Conservation (phyloP, 1,140 invertebrate species). For the Hycleus cichorii region DNA sequence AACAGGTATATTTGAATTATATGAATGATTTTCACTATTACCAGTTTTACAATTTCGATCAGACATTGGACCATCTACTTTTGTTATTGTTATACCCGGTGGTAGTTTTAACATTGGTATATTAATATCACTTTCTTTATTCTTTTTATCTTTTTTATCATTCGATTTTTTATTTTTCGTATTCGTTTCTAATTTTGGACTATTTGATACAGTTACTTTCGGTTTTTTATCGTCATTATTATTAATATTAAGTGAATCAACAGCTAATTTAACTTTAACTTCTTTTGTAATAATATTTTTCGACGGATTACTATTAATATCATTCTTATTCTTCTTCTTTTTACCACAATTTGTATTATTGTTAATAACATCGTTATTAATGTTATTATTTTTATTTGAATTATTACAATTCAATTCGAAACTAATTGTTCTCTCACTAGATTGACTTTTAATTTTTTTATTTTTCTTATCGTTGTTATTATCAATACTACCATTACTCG, state of each 20-base stretch:
- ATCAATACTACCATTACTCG: not conserved
- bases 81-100: constrained; percentile 72
- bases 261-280: constrained; percentile 19
- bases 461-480: constrained; percentile 24
- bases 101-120: constrained; percentile 53
- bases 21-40: constrained; percentile 39
- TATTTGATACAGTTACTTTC: not conserved
- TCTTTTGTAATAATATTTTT: constrained; percentile 21
- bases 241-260: not conserved
- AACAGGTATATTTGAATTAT: constrained; percentile 32
- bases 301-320: constrained; percentile 13
- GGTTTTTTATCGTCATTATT: not conserved
- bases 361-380: not conserved
- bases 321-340: constrained; percentile 46
- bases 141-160: constrained; percentile 13
- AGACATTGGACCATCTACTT: constrained; percentile 56
- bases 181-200: not conserved
- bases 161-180: constrained; percentile 8
- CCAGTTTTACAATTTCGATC: constrained; percentile 43
- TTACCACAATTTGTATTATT: constrained; percentile 30
- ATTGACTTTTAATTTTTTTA: constrained; percentile 21
- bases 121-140: constrained; percentile 12
- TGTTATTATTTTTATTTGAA: not conserved
- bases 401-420: too few species aligned
- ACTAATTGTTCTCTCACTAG: not conserved